phyloP scores from a whole-genome alignment of 2,797 vertebrate species.

The Rhabdophis nuchalis region DNA sequence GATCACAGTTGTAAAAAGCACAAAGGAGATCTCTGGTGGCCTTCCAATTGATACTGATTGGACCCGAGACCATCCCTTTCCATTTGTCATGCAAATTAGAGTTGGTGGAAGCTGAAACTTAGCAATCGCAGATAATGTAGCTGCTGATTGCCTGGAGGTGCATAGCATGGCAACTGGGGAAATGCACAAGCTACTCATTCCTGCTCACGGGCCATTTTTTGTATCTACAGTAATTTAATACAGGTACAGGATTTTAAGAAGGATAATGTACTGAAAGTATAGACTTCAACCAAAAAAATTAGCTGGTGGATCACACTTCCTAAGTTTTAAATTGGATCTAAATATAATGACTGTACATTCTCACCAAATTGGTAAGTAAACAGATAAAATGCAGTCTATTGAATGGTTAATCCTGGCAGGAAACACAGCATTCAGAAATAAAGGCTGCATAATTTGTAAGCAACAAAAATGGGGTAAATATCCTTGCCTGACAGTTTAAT shows the following conservation, averaged over 20 bases:
- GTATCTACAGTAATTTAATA: conserved; percentile 14
- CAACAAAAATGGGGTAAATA: background rate
- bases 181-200: background rate
- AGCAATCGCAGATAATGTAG: background rate
- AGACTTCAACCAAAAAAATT: background rate
- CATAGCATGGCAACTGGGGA: background rate
- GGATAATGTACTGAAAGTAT: background rate
- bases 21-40: conserved; percentile 28
- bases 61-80: background rate
- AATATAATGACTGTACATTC: background rate
- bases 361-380: conserved; percentile 16
- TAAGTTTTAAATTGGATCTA: background rate
- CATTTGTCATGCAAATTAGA: background rate
- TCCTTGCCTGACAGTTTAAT: background rate
- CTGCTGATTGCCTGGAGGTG: background rate
- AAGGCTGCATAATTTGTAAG: background rate
- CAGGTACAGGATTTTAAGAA: conserved; percentile 1
- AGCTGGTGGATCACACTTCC: conserved; percentile 6
- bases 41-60: background rate
- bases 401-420: background rate
- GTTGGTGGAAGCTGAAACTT: background rate
- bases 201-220: background rate
- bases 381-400: fast-evolving
- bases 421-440: background rate
- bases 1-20: conserved; percentile 16